A percentile compares a stretch with the other conserved stretches of the same genome.
Evolutionary conservation across 2,888 invertebrate species (phyloP).

Genomic region (Eutolmus rufibarbis): DNA sequence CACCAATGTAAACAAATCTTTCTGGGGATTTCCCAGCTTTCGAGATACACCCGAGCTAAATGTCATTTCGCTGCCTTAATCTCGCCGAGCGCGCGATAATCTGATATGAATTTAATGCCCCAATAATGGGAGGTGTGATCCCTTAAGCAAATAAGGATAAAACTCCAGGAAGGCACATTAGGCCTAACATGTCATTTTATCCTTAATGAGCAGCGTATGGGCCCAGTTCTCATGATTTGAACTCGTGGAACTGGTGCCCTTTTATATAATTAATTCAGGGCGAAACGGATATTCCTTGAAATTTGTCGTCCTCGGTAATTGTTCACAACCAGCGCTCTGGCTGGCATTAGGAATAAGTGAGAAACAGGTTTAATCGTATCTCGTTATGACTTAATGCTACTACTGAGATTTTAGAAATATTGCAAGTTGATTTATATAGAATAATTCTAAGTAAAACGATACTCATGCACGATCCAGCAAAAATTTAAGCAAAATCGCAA

Average conservation of each 20-base stretch:
- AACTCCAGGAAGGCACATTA: not conserved
- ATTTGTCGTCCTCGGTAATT: not conserved
- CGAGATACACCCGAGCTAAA: not conserved
- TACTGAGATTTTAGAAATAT: not conserved
- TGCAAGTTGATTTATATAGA: too few species aligned
- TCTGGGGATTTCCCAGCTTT: not conserved
- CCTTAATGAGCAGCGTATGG: constrained; percentile 2
- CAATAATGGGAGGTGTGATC: constrained; percentile 45
- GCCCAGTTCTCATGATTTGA: not conserved
- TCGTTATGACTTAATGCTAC: not conserved
- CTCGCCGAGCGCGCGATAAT: constrained; percentile 42
- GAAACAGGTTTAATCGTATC: not conserved
- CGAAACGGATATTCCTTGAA: not conserved
- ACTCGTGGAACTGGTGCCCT: not conserved
- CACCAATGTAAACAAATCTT: constrained; percentile 46
- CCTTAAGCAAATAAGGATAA: constrained; percentile 33
- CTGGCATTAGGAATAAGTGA: not conserved
- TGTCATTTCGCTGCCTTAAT: constrained; percentile 28
- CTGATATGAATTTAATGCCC: constrained; percentile 47
- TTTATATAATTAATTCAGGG: not conserved
- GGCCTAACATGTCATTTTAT: not conserved
- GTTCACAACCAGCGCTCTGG: not conserved
- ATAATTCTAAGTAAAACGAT: too few species aligned
- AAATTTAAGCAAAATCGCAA: too few species aligned
- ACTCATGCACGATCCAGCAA: too few species aligned